A percentile compares a stretch with the other conserved stretches of the same genome.
Conservation (phyloP, 2,797 vertebrate species). For the Myiothlypis coronata region DNA sequence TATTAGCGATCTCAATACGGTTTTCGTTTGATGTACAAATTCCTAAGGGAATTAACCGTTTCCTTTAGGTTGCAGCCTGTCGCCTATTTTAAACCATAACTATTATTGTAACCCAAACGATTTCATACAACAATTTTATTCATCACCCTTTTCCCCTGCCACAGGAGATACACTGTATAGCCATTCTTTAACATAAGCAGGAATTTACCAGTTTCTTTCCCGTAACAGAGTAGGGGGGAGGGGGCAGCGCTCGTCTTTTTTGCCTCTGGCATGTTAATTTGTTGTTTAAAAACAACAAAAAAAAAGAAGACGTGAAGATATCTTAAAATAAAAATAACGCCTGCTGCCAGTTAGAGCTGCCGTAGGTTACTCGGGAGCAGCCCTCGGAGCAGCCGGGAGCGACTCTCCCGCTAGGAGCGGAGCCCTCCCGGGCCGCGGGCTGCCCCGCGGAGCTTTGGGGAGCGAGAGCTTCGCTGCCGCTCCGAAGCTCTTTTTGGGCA, state of each 20-base stretch:
- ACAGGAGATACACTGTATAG: background rate
- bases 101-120: background rate
- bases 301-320: background rate
- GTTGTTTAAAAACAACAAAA: background rate
- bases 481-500: background rate
- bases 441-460: background rate
- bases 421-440: background rate
- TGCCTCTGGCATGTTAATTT: background rate
- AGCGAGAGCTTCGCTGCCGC: background rate
- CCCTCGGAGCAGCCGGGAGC: background rate
- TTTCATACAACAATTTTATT: conserved; percentile 1
- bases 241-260: background rate
- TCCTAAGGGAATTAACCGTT: conserved; percentile 51
- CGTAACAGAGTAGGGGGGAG: background rate
- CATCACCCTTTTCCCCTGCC: background rate
- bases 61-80: background rate
- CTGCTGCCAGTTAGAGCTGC: background rate
- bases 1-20: background rate
- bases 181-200: background rate
- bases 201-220: background rate
- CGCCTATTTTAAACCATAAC: background rate
- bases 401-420: background rate
- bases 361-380: background rate
- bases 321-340: conserved; percentile 1
- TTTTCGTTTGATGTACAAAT: conserved; percentile 62